Percentiles rank a stretch among this genome's conserved stretches.
phyloP scores from a whole-genome alignment of 2,113 vertebrate species.

The Megaceryle maxima region DNA sequence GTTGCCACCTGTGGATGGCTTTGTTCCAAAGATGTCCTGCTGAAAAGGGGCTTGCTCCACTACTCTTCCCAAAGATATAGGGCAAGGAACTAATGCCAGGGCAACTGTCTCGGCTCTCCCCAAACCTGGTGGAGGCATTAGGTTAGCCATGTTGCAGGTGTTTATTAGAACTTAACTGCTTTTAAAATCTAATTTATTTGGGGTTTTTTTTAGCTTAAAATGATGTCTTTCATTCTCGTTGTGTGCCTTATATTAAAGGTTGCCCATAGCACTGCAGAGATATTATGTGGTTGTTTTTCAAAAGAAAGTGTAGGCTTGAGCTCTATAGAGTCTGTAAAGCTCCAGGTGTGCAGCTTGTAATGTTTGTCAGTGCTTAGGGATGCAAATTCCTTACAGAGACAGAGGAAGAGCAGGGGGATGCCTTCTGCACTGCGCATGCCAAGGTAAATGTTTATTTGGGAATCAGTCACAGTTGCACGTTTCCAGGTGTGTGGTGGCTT shows the following conservation, averaged over 20 bases:
- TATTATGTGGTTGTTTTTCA: not conserved
- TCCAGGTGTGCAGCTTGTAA: constrained; percentile 45
- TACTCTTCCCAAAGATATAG: not conserved
- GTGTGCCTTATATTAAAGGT: not conserved
- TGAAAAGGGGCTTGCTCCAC: not conserved
- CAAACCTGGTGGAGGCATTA: not conserved
- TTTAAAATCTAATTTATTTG: not conserved
- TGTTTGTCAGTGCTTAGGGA: constrained; percentile 16
- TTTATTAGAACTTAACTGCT: not conserved
- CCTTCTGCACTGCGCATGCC: not conserved
- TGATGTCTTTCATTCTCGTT: not conserved
- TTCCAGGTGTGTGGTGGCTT: constrained; percentile 33
- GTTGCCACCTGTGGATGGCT: no score
- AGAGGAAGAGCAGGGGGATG: not conserved
- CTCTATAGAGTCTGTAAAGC: not conserved
- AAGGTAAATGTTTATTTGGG: constrained; percentile 57
- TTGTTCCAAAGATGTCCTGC: not conserved
- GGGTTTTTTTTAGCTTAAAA: not conserved
- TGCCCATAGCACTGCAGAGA: not conserved
- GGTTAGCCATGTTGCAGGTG: not conserved
- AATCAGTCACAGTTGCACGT: not conserved
- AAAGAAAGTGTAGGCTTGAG: not conserved
- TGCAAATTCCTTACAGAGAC: constrained; percentile 33
- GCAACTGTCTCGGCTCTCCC: not conserved
- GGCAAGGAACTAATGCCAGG: not conserved